These are phyloP conservation scores for Pyrochroa serraticornis DNA, from an alignment of 2,888 invertebrate genomes.

Conservation along the genomic window DNA sequence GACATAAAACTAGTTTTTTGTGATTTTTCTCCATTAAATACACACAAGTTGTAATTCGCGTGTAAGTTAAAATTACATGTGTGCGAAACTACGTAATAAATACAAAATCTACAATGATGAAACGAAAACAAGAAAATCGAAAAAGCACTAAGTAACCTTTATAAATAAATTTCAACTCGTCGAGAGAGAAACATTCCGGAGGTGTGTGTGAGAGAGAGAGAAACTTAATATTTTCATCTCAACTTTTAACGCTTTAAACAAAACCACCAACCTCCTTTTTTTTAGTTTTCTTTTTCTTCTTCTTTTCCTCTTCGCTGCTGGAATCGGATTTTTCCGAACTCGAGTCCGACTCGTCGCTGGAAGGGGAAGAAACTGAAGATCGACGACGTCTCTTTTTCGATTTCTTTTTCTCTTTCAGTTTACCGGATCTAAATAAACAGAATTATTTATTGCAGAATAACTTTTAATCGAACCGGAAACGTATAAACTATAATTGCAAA, in stretches of 20 bases:
- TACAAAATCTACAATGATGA: not conserved
- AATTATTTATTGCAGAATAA: not conserved
- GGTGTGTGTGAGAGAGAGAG: too few relatives aligned
- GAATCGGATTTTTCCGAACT: constrained; percentile 50
- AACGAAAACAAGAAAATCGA: not conserved
- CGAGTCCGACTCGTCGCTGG: constrained; percentile 44
- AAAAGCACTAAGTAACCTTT: not conserved
- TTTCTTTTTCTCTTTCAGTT: constrained; percentile 57
- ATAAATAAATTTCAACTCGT: not conserved
- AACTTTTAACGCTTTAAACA: not conserved
- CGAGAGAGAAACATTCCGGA: not conserved
- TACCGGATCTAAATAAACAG: constrained; percentile 45
- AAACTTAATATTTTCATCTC: too few relatives aligned
- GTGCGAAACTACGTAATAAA: not conserved
- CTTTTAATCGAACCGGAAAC: not conserved
- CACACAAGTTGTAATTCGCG: too few relatives aligned
- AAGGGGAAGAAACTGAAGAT: constrained; percentile 45
- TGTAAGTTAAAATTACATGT: too few relatives aligned
- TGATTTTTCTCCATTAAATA: not conserved
- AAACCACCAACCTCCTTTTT: constrained; percentile 58
- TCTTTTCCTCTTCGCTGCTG: constrained; percentile 58
- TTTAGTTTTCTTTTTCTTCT: constrained; percentile 59
- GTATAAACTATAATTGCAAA: not conserved
- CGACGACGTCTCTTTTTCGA: constrained; percentile 49
- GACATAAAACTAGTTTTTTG: too few relatives aligned